A percentile compares a stretch with the other conserved stretches of the same genome.
These are phyloP conservation scores for Coptotermes formosanus DNA, from an alignment of 1,140 invertebrate genomes.

Conservation along the genomic window DNA sequence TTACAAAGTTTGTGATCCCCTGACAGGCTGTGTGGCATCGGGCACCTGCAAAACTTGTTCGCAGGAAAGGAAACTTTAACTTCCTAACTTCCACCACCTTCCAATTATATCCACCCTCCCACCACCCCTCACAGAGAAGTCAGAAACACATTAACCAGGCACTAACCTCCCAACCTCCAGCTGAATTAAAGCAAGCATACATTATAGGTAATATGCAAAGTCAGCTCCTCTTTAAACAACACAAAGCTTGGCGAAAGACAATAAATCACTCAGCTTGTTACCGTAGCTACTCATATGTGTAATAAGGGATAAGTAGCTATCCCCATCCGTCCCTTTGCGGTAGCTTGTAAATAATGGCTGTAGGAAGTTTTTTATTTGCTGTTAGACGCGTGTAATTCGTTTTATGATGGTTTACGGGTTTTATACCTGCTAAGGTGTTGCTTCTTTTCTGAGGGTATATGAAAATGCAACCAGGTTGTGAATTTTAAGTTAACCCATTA, in stretches of 20 bases:
- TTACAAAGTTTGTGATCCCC: too few species aligned
- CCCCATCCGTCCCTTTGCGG: not conserved
- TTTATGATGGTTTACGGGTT: conserved; percentile 16
- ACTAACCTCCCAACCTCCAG: not conserved
- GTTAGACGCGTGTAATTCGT: not conserved
- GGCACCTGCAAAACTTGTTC: not conserved
- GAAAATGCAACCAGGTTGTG: not conserved
- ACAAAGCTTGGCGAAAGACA: not conserved
- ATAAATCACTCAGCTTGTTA: not conserved
- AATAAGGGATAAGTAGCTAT: not conserved
- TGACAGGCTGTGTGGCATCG: not conserved
- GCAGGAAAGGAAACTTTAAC: not conserved
- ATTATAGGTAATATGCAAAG: not conserved
- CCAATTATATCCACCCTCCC: not conserved
- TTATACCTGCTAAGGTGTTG: not conserved
- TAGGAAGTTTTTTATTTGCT: not conserved
- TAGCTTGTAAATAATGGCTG: not conserved
- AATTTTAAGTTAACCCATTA: conserved; percentile 19
- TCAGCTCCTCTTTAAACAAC: not conserved
- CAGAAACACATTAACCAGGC: not conserved
- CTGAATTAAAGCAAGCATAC: not conserved
- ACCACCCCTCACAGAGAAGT: not conserved
- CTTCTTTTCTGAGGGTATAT: not conserved
- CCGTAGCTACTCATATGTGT: not conserved
- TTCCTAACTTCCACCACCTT: not conserved